Conservation (phyloP, 2,888 invertebrate species). For the Calameuta idolon region DNA sequence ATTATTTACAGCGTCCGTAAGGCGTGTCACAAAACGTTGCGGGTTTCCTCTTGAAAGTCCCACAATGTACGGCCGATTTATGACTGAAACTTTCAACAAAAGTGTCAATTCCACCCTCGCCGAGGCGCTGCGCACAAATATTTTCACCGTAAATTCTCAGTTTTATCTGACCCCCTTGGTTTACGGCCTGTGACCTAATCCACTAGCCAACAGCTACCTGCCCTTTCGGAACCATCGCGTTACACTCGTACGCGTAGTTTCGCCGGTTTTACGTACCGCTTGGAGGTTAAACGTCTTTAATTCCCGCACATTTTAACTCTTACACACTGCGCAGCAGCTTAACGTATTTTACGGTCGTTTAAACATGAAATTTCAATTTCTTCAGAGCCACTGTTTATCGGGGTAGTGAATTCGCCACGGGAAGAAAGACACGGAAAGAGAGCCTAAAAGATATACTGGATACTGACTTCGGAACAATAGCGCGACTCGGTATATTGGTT, state of each 20-base stretch:
- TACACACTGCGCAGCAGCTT: not conserved
- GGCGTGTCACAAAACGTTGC: constrained; percentile 65
- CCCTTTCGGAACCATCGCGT: not conserved
- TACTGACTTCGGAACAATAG: not conserved
- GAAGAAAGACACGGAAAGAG: not conserved
- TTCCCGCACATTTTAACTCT: not conserved
- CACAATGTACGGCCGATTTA: constrained; percentile 63
- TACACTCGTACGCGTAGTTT: not conserved
- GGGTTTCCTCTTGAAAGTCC: constrained; percentile 66
- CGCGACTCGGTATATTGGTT: not conserved
- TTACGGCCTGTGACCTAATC: constrained; percentile 57
- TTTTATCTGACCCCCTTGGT: constrained; percentile 52
- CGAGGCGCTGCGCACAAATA: constrained; percentile 49
- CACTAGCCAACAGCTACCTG: constrained; percentile 22
- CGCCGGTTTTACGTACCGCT: not conserved
- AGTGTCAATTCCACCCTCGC: constrained; percentile 57
- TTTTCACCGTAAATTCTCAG: constrained; percentile 59
- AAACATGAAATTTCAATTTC: not conserved
- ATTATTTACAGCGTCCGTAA: constrained; percentile 63
- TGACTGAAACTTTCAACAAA: constrained; percentile 65
- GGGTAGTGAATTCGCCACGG: not conserved
- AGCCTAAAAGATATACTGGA: not conserved
- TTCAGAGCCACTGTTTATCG: not conserved
- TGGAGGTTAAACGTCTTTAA: not conserved
- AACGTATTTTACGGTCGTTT: not conserved